Evolutionary conservation across 1,140 invertebrate species (phyloP), one percentile per base, ranked within the genome.

Genomic region (Gonatopus flavifemur): DNA sequence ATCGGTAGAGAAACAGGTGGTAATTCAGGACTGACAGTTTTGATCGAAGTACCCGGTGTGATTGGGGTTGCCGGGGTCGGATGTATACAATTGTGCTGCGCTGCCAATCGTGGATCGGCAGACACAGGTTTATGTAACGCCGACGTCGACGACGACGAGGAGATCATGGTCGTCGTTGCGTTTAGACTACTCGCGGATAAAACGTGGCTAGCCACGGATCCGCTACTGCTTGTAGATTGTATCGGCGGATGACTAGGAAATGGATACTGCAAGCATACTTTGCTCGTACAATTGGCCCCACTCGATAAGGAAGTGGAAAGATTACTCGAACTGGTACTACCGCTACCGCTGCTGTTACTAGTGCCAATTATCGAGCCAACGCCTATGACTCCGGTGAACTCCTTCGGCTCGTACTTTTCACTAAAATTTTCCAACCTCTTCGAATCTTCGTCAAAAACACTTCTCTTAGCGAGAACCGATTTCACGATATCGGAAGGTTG

Each of bases 371-470:
- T 62, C 28, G 71, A 56, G 44, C 72, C 58, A 37, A 74, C 59
- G 24, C 65, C 64, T 13, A 69, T 65, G n/a, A 74, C 65, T 13
- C 75, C 70, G 21, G 72, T 81, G 58, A 84, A 85, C 45, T 84
- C 84, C 46, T 82, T 82, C 21, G 88, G 88, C 72, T 92, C 90
- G 67, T 93, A 92, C 74, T 93, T 92, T 59, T 94, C 87, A 62
- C 86, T 84, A 58, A 91, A 86, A 62, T 94, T 93, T 73, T 97
- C 94, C 15, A 98, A 78, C 8, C 96, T 81, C 69, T 96, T 94
- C 10, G 89, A 88, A 70, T 98, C 95, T 72, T 97, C 94, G 69
- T 98, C 95, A 71, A 98, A 96, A 9, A 98, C 93, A 41, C 91
- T 95, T 39, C 89, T 86, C 67, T 93, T 94, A 6, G 93, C 90